These are phyloP conservation scores for Ooceraea biroi DNA, from an alignment of 1,140 invertebrate genomes.

Conservation along the genomic window DNA sequence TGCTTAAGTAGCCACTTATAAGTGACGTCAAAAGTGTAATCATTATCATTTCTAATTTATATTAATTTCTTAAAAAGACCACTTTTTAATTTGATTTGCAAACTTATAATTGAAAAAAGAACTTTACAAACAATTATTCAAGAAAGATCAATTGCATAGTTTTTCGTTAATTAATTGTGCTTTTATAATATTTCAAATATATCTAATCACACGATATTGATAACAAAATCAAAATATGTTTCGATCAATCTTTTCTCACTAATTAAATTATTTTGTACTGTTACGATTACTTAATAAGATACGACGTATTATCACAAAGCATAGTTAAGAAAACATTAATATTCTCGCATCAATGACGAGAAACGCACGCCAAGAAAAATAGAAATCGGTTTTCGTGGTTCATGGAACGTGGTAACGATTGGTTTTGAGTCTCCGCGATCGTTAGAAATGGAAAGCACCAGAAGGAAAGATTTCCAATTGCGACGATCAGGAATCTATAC, in stretches of 20 bases:
- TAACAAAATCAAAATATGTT: neutral
- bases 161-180: neutral
- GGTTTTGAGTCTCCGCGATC: slow-evolving; percentile 39
- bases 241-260: too few species aligned
- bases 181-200: neutral
- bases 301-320: neutral
- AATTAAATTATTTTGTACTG: neutral
- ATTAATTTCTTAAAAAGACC: neutral
- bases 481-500: slow-evolving; percentile 27
- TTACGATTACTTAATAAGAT: neutral
- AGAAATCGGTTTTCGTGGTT: slow-evolving; percentile 66
- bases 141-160: too few species aligned
- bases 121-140: neutral
- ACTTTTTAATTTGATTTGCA: neutral
- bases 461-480: slow-evolving; percentile 51
- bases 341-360: slow-evolving; percentile 36
- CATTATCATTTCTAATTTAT: neutral
- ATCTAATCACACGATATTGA: neutral
- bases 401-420: slow-evolving; percentile 57
- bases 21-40: neutral
- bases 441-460: slow-evolving; percentile 65
- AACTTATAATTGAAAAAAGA: neutral
- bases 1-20: neutral
- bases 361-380: slow-evolving; percentile 58
- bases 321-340: slow-evolving; percentile 6